Evolutionary conservation across 2,797 vertebrate species (phyloP), one percentile per base, ranked within the genome.

Genomic region (Peromyscus eremicus): DNA sequence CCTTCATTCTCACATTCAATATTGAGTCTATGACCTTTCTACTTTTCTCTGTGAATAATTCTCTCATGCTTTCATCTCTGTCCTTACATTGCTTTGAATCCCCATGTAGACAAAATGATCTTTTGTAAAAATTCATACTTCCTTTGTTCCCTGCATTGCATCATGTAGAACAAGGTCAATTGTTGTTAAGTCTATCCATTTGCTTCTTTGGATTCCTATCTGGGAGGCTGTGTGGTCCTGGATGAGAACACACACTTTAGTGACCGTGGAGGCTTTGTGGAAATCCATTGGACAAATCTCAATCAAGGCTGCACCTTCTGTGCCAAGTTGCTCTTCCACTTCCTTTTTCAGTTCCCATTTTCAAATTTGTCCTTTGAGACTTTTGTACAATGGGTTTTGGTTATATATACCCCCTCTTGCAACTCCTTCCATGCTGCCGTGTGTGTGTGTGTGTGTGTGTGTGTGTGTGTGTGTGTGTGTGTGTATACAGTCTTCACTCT

Each of bases 211-310:
- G n/a, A 6, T 52, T 62, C 73, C 49, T 49, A 13, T 17, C 29
- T 68, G 37, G 55, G 75, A 32, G 52, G 49, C 7, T 55, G 29
- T 6, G 0, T 25, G 13, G 55, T 62, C 46, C 71, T 85, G 16
- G 29, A 85, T 62, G 27, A 83, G 84, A 93, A 64, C 0, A 0
- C 4, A 66, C 6, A 8, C 25, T 7, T 19, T 0, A 0, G 2
- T 46, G 40, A 34, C 10, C 49, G 46, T 16, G 16, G 57, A 14
- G 40, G 80, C 19, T 92, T 80, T 49, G 60, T 60, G 8, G n/a
- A 57, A 77, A n/a, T 49, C 25, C 46, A 34, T 79, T 13, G 34
- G 43, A 76, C 16, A 52, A 9, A 76, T 37, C 12, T 80, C 71
- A 76, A 66, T 17, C 32, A 49, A 0, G 52, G 64, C 13, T 76